These are phyloP conservation scores for Platerodrilus igneus DNA, from an alignment of 2,888 invertebrate species.

Conservation along the genomic window DNA sequence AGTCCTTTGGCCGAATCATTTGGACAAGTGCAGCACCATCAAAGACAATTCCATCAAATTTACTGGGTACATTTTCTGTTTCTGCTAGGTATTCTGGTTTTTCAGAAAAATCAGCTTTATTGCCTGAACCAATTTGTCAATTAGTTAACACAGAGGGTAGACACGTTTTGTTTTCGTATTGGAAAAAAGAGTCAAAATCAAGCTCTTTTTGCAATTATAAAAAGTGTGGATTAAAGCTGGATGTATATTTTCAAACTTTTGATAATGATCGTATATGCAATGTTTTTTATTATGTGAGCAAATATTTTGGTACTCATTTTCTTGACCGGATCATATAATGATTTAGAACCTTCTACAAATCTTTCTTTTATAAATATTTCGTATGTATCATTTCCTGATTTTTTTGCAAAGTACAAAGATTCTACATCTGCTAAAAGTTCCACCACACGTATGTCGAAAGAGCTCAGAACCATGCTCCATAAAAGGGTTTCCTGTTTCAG, in stretches of 20 bases:
- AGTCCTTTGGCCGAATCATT: not conserved
- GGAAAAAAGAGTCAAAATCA: not conserved
- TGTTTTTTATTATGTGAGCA: not conserved
- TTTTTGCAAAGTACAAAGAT: too few species aligned
- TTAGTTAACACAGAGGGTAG: not conserved
- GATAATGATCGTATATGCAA: not conserved
- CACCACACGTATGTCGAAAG: too few species aligned
- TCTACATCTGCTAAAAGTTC: not conserved
- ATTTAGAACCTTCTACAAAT: not conserved
- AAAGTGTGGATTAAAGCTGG: constrained; percentile 1
- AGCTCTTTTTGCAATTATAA: not conserved
- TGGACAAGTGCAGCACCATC: not conserved
- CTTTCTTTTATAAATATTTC: not conserved
- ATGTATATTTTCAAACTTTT: not conserved
- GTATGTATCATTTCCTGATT: too few species aligned
- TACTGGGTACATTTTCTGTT: too few species aligned
- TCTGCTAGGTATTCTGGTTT: not conserved
- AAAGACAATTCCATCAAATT: not conserved
- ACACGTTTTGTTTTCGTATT: not conserved
- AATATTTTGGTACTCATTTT: not conserved
- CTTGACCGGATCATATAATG: not conserved
- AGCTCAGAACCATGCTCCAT: not conserved
- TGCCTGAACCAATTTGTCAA: not conserved
- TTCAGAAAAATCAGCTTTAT: not conserved
- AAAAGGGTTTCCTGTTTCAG: not conserved